Conservation (phyloP, 2,113 vertebrate genomes). For the Lipophrys pholis region DNA sequence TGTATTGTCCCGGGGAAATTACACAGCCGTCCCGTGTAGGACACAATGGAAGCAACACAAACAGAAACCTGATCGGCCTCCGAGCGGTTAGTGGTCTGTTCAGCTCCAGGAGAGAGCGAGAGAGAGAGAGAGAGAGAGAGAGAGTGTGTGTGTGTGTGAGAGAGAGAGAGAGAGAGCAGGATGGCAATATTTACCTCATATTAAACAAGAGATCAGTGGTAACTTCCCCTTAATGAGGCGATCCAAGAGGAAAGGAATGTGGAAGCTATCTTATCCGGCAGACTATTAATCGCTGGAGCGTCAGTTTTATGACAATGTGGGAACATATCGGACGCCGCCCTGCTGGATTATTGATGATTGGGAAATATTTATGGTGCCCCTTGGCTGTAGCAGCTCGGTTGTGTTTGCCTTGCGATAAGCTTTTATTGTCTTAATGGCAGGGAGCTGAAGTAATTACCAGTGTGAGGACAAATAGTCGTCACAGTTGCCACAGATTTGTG, state of each 20-base stretch:
- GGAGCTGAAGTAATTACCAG: slow-evolving; percentile 73
- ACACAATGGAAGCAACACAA: slow-evolving; percentile 67
- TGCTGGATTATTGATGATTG: slow-evolving; percentile 76
- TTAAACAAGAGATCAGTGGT: slow-evolving; percentile 4
- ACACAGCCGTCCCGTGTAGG: slow-evolving; percentile 29
- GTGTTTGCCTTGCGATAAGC: slow-evolving; percentile 75
- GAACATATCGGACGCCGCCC: slow-evolving; percentile 38
- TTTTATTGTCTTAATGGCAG: slow-evolving; percentile 74
- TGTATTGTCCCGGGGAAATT: slow-evolving; percentile 61
- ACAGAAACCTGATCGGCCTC: slow-evolving; percentile 58
- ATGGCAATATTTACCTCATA: slow-evolving; percentile 25
- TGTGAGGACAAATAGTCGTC: slow-evolving; percentile 49
- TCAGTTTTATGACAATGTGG: slow-evolving; percentile 52
- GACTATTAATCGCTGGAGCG: slow-evolving; percentile 54
- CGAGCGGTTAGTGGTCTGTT: slow-evolving; percentile 44
- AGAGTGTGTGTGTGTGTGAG: no score
- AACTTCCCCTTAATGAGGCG: slow-evolving; percentile 8
- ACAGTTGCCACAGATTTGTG: slow-evolving; percentile 14
- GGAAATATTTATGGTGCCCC: slow-evolving; percentile 69
- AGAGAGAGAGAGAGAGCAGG: slow-evolving; percentile 6
- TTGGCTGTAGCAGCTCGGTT: slow-evolving; percentile 61
- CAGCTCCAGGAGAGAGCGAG: not conserved
- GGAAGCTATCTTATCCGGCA: slow-evolving; percentile 53
- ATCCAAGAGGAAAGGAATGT: slow-evolving; percentile 62
- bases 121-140: not conserved